phyloP scores from a whole-genome alignment of 2,113 vertebrate genomes.

The Chinchilla lanigera region DNA sequence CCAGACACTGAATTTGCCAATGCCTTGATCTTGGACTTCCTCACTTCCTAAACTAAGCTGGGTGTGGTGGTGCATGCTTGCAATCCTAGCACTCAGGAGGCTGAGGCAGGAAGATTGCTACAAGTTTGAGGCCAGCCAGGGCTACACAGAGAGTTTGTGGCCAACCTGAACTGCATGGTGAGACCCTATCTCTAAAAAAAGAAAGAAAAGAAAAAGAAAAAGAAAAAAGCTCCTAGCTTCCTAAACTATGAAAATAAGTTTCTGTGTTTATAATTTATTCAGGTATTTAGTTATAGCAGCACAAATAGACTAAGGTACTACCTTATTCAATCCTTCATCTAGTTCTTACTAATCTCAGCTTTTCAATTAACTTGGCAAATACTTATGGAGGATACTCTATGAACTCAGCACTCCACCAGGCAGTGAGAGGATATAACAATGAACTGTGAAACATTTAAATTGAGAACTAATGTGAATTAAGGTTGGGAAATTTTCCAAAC shows the following conservation, averaged over 20 bases:
- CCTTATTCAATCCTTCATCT: neutral
- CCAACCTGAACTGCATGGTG: neutral
- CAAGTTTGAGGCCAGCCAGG: neutral
- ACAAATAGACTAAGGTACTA: neutral
- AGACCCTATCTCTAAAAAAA: neutral
- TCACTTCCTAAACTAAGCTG: neutral
- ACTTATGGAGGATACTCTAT: neutral
- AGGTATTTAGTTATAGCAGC: neutral
- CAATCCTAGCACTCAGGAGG: neutral
- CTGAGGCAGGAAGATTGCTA: neutral
- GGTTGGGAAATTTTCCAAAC: slow-evolving; percentile 3
- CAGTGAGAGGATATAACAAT: neutral
- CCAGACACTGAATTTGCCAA: neutral
- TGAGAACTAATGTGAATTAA: slow-evolving; percentile 42
- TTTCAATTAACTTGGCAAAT: slow-evolving; percentile 5
- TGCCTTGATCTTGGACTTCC: neutral
- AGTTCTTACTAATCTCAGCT: neutral
- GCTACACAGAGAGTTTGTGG: neutral
- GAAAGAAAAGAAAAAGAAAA: neutral
- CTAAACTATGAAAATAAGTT: neutral
- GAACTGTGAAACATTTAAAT: neutral
- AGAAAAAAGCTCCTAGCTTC: neutral
- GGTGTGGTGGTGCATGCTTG: neutral
- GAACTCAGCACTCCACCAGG: neutral
- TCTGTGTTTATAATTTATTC: neutral